These are phyloP conservation scores for Drosophila histrio DNA, from an alignment of 2,888 invertebrate species.

Conservation along the genomic window DNA sequence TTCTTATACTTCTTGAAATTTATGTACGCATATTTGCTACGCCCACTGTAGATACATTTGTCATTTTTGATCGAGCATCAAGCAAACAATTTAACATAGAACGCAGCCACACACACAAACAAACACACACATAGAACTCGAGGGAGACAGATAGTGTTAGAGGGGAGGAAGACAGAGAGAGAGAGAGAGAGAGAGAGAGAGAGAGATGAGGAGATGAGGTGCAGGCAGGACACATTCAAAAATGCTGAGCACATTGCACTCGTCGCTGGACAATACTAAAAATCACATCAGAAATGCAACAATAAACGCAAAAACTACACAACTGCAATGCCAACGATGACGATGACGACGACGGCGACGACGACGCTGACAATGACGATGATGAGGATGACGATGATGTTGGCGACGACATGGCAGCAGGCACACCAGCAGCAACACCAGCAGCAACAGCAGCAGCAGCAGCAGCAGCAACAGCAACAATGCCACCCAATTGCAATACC, in stretches of 20 bases:
- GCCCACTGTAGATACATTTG: slow-evolving; percentile 72
- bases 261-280: slow-evolving; percentile 80
- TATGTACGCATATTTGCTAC: slow-evolving; percentile 16
- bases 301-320: slow-evolving; percentile 79
- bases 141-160: neutral
- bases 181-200: neutral
- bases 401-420: slow-evolving; percentile 60
- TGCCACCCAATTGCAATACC: slow-evolving; percentile 40
- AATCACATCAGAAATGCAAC: slow-evolving; percentile 81
- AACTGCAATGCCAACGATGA: slow-evolving; percentile 46
- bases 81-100: slow-evolving; percentile 78
- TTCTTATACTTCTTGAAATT: neutral
- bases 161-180: neutral
- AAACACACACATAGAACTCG: slow-evolving; percentile 23
- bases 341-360: slow-evolving; percentile 32
- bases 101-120: slow-evolving; percentile 34
- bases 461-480: slow-evolving; percentile 21
- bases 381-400: slow-evolving; percentile 54
- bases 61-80: slow-evolving; percentile 81
- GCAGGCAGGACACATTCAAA: slow-evolving; percentile 62
- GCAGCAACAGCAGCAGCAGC: slow-evolving; percentile 1
- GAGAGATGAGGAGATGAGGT: neutral
- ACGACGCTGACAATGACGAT: slow-evolving; percentile 28
- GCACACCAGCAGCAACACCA: slow-evolving; percentile 31
- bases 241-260: slow-evolving; percentile 74